A percentile compares a stretch with the other conserved stretches of the same genome.
phyloP scores from a whole-genome alignment of 2,888 invertebrate species.

The Dicycla oo region DNA sequence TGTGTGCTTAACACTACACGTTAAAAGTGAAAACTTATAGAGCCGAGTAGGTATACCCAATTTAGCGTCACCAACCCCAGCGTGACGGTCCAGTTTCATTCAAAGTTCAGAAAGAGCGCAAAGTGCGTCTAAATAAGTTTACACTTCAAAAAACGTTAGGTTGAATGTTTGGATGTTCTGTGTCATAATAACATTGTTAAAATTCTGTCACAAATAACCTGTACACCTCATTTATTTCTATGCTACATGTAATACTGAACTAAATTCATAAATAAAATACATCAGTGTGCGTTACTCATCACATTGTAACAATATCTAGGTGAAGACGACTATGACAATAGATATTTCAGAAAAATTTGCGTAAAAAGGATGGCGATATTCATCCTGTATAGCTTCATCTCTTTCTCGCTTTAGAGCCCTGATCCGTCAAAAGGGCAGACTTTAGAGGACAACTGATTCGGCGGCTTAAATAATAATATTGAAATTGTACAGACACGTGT shows the following conservation, averaged over 20 bases:
- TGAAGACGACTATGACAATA: slow-evolving; percentile 20
- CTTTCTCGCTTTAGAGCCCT: neutral
- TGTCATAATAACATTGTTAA: neutral
- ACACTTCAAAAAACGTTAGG: too few species aligned
- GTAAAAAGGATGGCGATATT: neutral
- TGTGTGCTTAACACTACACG: too few species aligned
- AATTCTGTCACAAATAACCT: slow-evolving; percentile 41
- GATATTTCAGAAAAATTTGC: neutral
- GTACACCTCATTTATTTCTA: slow-evolving; percentile 29
- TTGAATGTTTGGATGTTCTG: too few species aligned
- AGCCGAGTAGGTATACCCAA: too few species aligned
- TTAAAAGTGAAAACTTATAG: too few species aligned
- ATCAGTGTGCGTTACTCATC: slow-evolving; percentile 54
- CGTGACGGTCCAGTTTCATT: too few species aligned
- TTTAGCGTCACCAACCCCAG: too few species aligned
- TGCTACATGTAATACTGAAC: slow-evolving; percentile 63
- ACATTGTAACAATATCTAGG: slow-evolving; percentile 34
- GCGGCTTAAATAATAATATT: neutral
- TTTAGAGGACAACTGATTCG: neutral
- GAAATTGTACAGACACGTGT: neutral
- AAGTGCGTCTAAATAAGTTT: too few species aligned
- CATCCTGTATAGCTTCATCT: neutral
- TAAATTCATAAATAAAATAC: slow-evolving; percentile 65
- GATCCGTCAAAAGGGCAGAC: neutral
- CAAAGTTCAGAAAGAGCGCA: too few species aligned